Evolutionary conservation across 1,140 invertebrate genomes (phyloP).

Genomic region (Nomia melanderi): DNA sequence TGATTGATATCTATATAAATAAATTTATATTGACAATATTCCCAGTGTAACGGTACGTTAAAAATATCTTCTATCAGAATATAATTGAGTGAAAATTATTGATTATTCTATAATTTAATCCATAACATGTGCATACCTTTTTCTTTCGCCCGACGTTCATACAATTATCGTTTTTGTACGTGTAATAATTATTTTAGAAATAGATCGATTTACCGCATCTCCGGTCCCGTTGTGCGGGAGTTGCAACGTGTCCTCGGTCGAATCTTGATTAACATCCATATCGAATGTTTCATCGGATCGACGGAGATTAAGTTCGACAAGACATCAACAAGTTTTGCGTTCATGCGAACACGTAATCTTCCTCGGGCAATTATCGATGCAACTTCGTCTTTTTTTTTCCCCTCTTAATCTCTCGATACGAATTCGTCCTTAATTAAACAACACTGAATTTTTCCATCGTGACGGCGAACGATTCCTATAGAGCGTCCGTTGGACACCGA

Average conservation of each 20-base stretch:
- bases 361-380: not conserved
- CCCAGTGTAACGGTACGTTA: no score
- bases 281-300: not conserved
- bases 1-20: no score
- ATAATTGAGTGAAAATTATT: no score
- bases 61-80: no score
- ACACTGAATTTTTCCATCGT: not conserved
- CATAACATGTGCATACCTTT: no score
- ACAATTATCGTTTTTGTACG: no score
- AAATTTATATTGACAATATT: no score
- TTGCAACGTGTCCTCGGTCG: no score
- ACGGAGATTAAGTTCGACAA: not conserved
- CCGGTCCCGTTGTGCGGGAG: not conserved
- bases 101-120: no score
- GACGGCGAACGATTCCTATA: not conserved
- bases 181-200: not conserved
- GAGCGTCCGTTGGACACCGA: not conserved
- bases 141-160: no score
- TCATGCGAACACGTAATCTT: not conserved
- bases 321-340: not conserved
- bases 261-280: constrained; percentile 1
- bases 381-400: not conserved
- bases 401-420: no score
- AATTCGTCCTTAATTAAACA: not conserved
- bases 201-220: constrained; percentile 7